A percentile compares a stretch with the other conserved stretches of the same genome.
Evolutionary conservation across 2,113 vertebrate species (phyloP).

Genomic region (Lepisosteus osseus): DNA sequence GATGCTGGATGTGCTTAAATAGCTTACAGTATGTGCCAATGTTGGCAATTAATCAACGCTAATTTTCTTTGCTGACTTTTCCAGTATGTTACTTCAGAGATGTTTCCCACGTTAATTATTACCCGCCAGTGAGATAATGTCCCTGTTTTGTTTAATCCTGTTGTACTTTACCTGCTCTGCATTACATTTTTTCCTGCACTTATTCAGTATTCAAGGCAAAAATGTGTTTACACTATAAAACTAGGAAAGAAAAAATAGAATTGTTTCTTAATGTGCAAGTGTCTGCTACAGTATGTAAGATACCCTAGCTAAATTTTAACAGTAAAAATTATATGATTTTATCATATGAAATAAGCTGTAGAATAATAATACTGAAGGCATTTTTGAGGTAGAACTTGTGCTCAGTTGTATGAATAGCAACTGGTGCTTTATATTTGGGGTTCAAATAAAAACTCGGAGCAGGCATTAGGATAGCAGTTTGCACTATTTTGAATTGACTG

Average conservation of each 20-base stretch:
- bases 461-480: constrained; percentile 8
- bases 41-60: constrained; percentile 26
- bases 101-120: constrained; percentile 43
- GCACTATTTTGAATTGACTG: constrained; percentile 38
- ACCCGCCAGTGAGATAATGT: constrained; percentile 40
- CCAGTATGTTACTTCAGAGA: constrained; percentile 19
- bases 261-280: too few species aligned
- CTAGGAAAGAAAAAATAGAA: not conserved
- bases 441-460: too few species aligned
- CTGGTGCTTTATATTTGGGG: too few species aligned
- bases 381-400: too few species aligned
- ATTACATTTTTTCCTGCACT: not conserved
- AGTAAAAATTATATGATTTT: too few species aligned
- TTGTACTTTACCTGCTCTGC: constrained; percentile 31
- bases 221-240: not conserved
- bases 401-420: too few species aligned
- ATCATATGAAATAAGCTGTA: too few species aligned
- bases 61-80: constrained; percentile 35
- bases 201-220: constrained; percentile 13
- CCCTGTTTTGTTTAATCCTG: constrained; percentile 32
- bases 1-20: constrained; percentile 29
- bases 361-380: too few species aligned
- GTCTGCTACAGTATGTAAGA: too few species aligned
- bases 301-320: too few species aligned
- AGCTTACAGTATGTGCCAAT: constrained; percentile 9